These are phyloP conservation scores for Trachelus iudaicus DNA, from an alignment of 2,888 invertebrate species.

Conservation along the genomic window DNA sequence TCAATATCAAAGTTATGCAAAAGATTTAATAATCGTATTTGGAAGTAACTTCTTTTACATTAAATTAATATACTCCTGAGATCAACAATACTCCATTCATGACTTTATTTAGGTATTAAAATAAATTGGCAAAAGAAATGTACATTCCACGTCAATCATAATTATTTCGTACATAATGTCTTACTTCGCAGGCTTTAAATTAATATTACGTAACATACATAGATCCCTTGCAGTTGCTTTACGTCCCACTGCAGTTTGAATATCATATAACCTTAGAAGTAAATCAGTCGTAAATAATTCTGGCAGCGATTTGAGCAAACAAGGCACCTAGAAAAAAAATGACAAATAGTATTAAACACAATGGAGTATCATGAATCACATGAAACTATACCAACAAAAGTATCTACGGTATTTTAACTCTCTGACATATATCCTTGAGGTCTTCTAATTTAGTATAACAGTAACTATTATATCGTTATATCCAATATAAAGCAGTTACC, in stretches of 20 bases:
- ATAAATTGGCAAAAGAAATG: not conserved
- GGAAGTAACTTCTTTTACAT: too few relatives aligned
- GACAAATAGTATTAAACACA: not conserved
- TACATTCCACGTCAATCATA: not conserved
- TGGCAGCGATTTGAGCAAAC: constrained; percentile 83
- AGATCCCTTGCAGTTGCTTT: constrained; percentile 89
- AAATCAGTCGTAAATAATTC: constrained; percentile 81
- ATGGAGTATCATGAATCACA: not conserved
- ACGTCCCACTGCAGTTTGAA: constrained; percentile 79
- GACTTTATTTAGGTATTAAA: not conserved
- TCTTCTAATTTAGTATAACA: not conserved
- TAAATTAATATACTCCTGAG: not conserved
- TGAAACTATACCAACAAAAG: not conserved
- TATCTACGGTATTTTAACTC: not conserved
- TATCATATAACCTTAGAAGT: constrained; percentile 82
- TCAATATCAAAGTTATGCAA: too few relatives aligned
- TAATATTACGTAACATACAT: constrained; percentile 86
- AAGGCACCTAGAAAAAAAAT: constrained; percentile 70
- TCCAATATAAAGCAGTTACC: constrained; percentile 48
- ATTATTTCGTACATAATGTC: not conserved
- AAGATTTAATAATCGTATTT: too few relatives aligned
- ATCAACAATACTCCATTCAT: not conserved
- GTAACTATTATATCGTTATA: not conserved
- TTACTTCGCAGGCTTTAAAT: constrained; percentile 70
- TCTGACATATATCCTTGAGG: not conserved